Conservation (phyloP, 2,797 vertebrate genomes). For the Sebastes goodei region DNA sequence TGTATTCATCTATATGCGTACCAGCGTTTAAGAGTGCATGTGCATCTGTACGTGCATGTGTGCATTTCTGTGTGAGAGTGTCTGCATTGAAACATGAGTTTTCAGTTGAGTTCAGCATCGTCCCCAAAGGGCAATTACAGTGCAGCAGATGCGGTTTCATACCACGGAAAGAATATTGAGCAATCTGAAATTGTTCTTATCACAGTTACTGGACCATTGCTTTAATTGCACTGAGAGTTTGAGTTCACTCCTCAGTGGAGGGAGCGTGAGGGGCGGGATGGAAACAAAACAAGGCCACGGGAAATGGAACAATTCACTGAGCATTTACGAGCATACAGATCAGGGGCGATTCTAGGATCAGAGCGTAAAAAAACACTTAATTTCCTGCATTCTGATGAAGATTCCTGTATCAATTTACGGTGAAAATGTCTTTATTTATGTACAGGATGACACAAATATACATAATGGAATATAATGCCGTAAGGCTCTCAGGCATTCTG, state of each 20-base stretch:
- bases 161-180: constrained; percentile 58
- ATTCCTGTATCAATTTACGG: neutral
- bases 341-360: no score
- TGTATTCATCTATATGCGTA: neutral
- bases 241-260: constrained; percentile 43
- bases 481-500: no score
- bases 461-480: no score
- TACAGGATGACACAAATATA: no score
- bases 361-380: neutral
- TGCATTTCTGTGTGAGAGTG: neutral
- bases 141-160: constrained; percentile 60
- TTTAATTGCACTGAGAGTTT: constrained; percentile 68
- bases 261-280: constrained; percentile 4
- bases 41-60: neutral
- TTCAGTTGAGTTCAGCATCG: constrained; percentile 52
- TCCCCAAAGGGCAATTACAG: constrained; percentile 66
- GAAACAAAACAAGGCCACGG: constrained; percentile 44
- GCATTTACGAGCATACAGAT: constrained; percentile 14
- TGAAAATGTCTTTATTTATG: no score
- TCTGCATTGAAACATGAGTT: constrained; percentile 28
- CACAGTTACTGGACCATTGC: constrained; percentile 60
- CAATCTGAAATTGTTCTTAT: constrained; percentile 70
- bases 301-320: constrained; percentile 40
- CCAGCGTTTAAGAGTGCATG: neutral
- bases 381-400: neutral